Conservation (phyloP, 1,140 invertebrate genomes). For the Conus ventricosus region DNA sequence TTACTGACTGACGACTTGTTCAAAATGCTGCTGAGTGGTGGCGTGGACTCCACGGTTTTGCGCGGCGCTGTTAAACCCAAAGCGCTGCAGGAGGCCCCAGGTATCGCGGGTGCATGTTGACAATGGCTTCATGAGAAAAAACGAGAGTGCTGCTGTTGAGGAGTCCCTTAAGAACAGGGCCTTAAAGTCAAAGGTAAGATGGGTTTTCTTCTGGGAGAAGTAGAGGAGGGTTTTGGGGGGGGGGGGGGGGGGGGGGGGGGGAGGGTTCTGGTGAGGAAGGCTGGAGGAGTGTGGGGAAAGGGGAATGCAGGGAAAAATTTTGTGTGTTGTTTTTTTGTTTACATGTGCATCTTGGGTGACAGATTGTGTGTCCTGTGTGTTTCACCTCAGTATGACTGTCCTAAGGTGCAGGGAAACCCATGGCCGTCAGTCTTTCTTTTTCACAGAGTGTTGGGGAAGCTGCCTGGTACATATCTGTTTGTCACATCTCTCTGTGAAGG, state of each 20-base stretch:
- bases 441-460: no score
- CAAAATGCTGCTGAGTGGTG: conserved; percentile 92
- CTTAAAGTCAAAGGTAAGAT: conserved; percentile 85
- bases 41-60: conserved; percentile 99
- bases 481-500: no score
- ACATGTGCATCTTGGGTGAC: no score
- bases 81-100: conserved; percentile 92
- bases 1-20: neutral
- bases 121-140: conserved; percentile 99
- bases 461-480: no score
- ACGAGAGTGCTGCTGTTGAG: conserved; percentile 93
- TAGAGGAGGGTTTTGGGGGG: neutral
- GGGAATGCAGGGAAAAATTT: no score
- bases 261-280: neutral
- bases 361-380: no score
- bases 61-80: conserved; percentile 93
- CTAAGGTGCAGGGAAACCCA: no score
- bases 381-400: no score
- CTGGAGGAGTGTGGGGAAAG: neutral
- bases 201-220: neutral
- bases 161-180: conserved; percentile 90
- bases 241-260: neutral
- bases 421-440: no score
- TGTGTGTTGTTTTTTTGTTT: no score
- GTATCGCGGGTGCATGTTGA: conserved; percentile 98